Conservation (phyloP, 1,140 invertebrate genomes). For the Nasonia longicornis region DNA sequence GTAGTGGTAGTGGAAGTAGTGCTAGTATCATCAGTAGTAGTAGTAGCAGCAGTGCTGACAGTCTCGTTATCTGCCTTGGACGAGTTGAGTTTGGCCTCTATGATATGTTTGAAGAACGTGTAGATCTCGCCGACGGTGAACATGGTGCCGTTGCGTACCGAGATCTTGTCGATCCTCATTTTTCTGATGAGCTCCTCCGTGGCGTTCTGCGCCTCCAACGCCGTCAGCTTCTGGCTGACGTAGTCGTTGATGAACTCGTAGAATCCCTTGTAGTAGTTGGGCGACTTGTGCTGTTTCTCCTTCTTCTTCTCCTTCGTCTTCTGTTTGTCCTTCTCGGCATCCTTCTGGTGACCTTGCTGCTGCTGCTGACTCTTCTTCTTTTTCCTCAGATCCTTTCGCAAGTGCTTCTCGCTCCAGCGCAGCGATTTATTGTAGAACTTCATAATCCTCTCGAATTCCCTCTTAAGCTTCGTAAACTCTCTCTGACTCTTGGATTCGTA, state of each 20-base stretch:
- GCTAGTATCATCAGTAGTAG: not conserved
- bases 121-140: conserved; percentile 66
- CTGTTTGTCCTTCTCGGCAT: conserved; percentile 46
- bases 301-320: conserved; percentile 51
- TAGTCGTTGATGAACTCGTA: conserved; percentile 67
- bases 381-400: conserved; percentile 59
- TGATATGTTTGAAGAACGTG: conserved; percentile 70
- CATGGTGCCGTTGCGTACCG: conserved; percentile 62
- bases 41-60: conserved; percentile 30
- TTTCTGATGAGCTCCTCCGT: conserved; percentile 63
- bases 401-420: conserved; percentile 66
- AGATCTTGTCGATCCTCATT: conserved; percentile 64
- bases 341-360: conserved; percentile 44
- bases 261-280: conserved; percentile 65
- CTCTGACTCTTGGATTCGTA: conserved; percentile 62
- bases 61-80: conserved; percentile 48
- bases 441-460: conserved; percentile 66
- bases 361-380: conserved; percentile 57
- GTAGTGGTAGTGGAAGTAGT: not conserved
- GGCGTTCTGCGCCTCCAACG: conserved; percentile 58
- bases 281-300: conserved; percentile 52
- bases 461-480: conserved; percentile 64
- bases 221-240: conserved; percentile 61
- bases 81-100: conserved; percentile 64
- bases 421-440: conserved; percentile 67